Base-by-base conservation (phyloP, 2,888 invertebrate species). In the Andrena minutula region DNA sequence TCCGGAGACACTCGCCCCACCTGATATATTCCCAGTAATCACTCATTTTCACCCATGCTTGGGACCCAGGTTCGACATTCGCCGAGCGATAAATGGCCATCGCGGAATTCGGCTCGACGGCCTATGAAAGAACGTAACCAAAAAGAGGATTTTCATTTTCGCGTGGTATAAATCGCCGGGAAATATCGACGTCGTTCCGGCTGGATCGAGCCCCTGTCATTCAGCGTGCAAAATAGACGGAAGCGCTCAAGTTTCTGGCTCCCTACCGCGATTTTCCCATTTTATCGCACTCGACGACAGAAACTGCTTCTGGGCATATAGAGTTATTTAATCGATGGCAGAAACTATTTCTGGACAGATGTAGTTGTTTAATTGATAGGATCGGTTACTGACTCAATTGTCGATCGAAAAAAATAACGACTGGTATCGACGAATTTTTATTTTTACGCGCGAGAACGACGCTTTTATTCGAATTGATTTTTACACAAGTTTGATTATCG, bases 21-120 rank as follows among this genome's bases (percentile, higher is more conserved):
- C 71, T 73, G 81, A 81, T 81, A 51, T 69, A 81, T 81, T 79
- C 32, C 64, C 28, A n/a, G 80, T 64, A 61, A 81, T 74, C 68
- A 53, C 35, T 81, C 74, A 79, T 74, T 79, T 73, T 32, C 64
- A 10, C 26, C 0, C n/a, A 7, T 16, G 47, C 56, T 2, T 3
- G 60, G 28, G 16, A 20, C n/a, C 30, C 7, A 16, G 7, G 23
- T 63, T 71, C 64, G 70, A 63, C 26, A 35, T 20, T 41, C 35
- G 74, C 41, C 53, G 49, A 41, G 20, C 61, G 56, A 71, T 81
- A 70, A 82, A 82, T 68, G 66, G 75, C 65, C 56, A 23, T 66
- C 75, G 70, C 66, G 51, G 60, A 56, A 68, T 71, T 47, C 63
- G 23, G 26, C 10, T 35, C 16, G 60, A 10, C 51, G 23, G 28